Base-by-base conservation (phyloP, 2,113 vertebrate genomes). In the Istiophorus platypterus region DNA sequence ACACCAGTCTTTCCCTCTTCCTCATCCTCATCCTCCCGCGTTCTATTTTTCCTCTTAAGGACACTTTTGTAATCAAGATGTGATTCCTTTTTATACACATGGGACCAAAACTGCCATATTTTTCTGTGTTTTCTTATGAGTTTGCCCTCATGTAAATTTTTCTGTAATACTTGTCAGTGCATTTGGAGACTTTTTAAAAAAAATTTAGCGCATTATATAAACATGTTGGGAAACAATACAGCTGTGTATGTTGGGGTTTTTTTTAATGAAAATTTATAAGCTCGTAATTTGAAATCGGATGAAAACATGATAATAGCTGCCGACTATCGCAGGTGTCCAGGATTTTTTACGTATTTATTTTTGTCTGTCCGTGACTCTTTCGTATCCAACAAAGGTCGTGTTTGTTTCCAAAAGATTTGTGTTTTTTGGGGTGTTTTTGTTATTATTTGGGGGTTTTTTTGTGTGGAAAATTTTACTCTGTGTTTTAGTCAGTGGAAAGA, bases 31-130 rank as follows among this genome's bases (percentile, higher is more conserved):
- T n/a, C 14, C 29, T 31, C 26, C 64, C 17, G 1, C 2, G 1
- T n/a, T 26, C n/a, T n/a, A n/a, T 37, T 10, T 37, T 37, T 34
- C 22, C 8, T 22, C 42, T 70, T 66, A 54, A 61, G 52, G 11
- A 72, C 61, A 51, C 34, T 37, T 85, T 67, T 76, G 47, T 71
- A 49, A 62, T 82, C 66, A 76, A 77, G n/a, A 73, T 39, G 7
- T 9, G 27, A 54, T 73, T 80, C 54, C 11, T 62, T 57, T 26
- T 11, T 70, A 45, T 57, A 87, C 72, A 81, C 73, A 59, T n/a
- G n/a, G n/a, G n/a, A 59, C 24, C 24, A 39, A 54, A 74, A 71
- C 61, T 39, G n/a, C 27, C 31, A 37, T 54, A 9, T 75, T 74
- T 45, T 5, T 71, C 47, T 51, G 63, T n/a, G 1, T 14, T 1